A percentile compares a stretch with the other conserved stretches of the same genome.
phyloP scores from a whole-genome alignment of 2,113 vertebrate genomes.

The Centropus bengalensis region DNA sequence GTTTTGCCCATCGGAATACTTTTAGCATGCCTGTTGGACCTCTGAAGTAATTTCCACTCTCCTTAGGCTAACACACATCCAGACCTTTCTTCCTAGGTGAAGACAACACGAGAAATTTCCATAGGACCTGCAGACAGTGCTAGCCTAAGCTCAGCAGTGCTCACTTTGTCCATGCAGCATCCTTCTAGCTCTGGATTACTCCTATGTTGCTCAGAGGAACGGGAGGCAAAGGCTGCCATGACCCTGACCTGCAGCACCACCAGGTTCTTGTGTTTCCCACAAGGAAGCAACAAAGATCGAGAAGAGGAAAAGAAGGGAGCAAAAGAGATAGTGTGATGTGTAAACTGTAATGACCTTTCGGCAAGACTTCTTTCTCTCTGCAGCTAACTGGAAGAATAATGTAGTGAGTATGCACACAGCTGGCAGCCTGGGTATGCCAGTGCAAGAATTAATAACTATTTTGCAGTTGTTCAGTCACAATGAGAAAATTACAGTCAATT shows the following conservation, averaged over 20 bases:
- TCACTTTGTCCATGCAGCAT: accelerated
- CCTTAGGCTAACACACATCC: not conserved
- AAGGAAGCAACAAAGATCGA: not conserved
- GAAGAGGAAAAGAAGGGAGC: not conserved
- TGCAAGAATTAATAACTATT: not conserved
- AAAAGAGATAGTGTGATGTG: not conserved
- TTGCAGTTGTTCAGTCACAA: not conserved
- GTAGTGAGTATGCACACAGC: not conserved
- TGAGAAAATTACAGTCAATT: not conserved
- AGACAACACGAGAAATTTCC: not conserved
- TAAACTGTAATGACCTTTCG: not conserved
- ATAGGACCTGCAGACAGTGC: not conserved
- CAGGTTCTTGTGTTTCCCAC: not conserved
- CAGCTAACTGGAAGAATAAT: not conserved
- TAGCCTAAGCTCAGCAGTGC: not conserved
- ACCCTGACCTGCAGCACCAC: not conserved
- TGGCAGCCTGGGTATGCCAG: not conserved
- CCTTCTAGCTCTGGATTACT: not conserved
- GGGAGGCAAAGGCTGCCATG: not conserved
- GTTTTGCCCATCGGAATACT: not conserved
- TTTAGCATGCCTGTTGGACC: not conserved
- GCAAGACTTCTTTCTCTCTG: not conserved
- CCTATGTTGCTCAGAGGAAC: not conserved
- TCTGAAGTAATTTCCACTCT: not conserved
- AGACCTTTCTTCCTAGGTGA: not conserved